phyloP scores from a whole-genome alignment of 2,113 vertebrate genomes.

The Thalassarche chlororhynchos region DNA sequence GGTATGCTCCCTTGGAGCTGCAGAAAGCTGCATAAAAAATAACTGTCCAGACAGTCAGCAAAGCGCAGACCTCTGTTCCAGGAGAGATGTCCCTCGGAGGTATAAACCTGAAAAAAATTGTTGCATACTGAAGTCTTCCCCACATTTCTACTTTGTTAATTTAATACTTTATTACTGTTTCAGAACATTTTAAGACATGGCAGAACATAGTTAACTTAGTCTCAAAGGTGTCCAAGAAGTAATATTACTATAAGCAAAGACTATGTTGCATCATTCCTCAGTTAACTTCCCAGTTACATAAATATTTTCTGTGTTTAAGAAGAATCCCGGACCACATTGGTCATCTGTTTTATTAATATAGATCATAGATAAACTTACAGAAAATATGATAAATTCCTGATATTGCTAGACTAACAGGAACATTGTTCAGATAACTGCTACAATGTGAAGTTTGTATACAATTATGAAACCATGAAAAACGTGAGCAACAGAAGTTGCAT shows the following conservation, averaged over 20 bases:
- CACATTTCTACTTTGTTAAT: not conserved
- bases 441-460: not conserved
- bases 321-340: rapidly evolving
- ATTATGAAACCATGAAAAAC: not conserved
- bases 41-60: not conserved
- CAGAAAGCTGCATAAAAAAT: not conserved
- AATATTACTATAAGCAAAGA: not conserved
- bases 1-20: not conserved
- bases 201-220: not conserved
- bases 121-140: not conserved
- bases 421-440: not conserved
- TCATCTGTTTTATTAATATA: not conserved
- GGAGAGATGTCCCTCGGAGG: not conserved
- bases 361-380: not conserved
- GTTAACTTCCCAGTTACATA: not conserved
- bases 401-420: not conserved
- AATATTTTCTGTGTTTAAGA: not conserved
- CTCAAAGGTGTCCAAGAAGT: not conserved
- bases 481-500: not conserved
- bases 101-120: not conserved
- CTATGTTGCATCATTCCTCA: not conserved
- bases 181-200: not conserved
- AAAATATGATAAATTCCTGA: not conserved
- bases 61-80: not conserved
- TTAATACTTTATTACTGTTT: not conserved